Percentiles rank a stretch among this genome's conserved stretches.
Evolutionary conservation across 2,888 invertebrate genomes (phyloP).

Genomic region (Yponomeuta evonymella): DNA sequence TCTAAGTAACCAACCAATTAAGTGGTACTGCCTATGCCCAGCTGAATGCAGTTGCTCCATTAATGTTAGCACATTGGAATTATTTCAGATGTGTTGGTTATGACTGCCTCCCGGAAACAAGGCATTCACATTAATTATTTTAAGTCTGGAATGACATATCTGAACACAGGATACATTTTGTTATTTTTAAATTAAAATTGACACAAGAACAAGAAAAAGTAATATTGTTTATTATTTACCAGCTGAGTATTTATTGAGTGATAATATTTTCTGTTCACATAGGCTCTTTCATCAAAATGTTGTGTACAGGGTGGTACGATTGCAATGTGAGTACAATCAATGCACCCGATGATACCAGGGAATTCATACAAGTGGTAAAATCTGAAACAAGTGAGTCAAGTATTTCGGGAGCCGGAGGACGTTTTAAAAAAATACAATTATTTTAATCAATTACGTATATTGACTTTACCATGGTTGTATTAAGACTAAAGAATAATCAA

Average conservation of each 20-base stretch:
- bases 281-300: slow-evolving; percentile 23
- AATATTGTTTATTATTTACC: slow-evolving; percentile 18
- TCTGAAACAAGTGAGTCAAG: slow-evolving; percentile 11
- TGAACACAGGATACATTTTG: background rate
- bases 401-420: too few relatives aligned
- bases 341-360: slow-evolving; percentile 25
- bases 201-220: background rate
- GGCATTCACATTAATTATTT: slow-evolving; percentile 17
- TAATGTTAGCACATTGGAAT: slow-evolving; percentile 12
- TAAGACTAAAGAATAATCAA: too few relatives aligned
- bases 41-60: slow-evolving; percentile 9
- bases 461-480: too few relatives aligned
- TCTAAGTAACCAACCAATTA: slow-evolving; percentile 9
- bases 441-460: too few relatives aligned
- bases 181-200: background rate
- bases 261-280: slow-evolving; percentile 28
- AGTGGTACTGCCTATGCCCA: slow-evolving; percentile 10
- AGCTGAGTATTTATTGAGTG: slow-evolving; percentile 29
- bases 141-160: slow-evolving; percentile 15
- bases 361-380: slow-evolving; percentile 8
- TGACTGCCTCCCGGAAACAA: slow-evolving; percentile 14
- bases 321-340: slow-evolving; percentile 27
- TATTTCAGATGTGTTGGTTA: slow-evolving; percentile 16
- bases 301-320: slow-evolving; percentile 21
- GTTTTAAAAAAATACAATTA: too few relatives aligned